Percentiles rank a stretch among this genome's conserved stretches.
These are phyloP conservation scores for Caenorhabditis briggsae DNA, from an alignment of 1,140 invertebrate species.

Conservation along the genomic window DNA sequence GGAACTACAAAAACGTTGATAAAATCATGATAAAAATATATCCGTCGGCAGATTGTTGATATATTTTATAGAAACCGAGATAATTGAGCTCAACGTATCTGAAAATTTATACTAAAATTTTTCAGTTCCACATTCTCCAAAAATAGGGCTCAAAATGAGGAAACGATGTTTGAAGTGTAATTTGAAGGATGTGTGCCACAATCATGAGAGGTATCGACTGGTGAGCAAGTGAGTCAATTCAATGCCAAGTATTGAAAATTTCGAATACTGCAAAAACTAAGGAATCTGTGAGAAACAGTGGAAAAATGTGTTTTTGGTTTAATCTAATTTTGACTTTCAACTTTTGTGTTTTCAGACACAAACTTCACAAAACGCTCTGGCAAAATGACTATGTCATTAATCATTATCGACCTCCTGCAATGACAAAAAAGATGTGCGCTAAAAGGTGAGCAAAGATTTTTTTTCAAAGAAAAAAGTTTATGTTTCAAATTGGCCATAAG, in stretches of 20 bases:
- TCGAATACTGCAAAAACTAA: not conserved
- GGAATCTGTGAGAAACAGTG: not conserved
- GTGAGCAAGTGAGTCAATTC: slow-evolving; percentile 13
- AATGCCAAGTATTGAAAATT: not conserved
- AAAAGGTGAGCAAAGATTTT: slow-evolving; percentile 62
- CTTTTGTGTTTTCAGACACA: slow-evolving; percentile 22
- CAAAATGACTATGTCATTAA: slow-evolving; percentile 75
- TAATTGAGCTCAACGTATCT: too few species aligned
- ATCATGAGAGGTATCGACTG: slow-evolving; percentile 54
- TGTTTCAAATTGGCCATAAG: not conserved
- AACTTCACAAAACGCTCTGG: slow-evolving; percentile 67
- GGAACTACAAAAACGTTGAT: too few species aligned
- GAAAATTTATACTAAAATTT: too few species aligned
- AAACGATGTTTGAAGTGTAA: slow-evolving; percentile 47
- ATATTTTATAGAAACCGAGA: too few species aligned
- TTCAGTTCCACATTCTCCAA: not conserved
- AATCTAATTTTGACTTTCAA: too few species aligned
- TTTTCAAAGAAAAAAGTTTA: not conserved
- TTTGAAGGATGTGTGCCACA: slow-evolving; percentile 25
- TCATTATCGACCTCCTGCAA: slow-evolving; percentile 72
- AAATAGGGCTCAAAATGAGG: not conserved
- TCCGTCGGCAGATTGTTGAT: too few species aligned
- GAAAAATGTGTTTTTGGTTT: too few species aligned
- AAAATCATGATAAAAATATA: too few species aligned
- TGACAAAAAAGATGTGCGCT: slow-evolving; percentile 70